These are phyloP conservation scores for Gari tellinella DNA, from an alignment of 2,888 invertebrate genomes.

Conservation along the genomic window DNA sequence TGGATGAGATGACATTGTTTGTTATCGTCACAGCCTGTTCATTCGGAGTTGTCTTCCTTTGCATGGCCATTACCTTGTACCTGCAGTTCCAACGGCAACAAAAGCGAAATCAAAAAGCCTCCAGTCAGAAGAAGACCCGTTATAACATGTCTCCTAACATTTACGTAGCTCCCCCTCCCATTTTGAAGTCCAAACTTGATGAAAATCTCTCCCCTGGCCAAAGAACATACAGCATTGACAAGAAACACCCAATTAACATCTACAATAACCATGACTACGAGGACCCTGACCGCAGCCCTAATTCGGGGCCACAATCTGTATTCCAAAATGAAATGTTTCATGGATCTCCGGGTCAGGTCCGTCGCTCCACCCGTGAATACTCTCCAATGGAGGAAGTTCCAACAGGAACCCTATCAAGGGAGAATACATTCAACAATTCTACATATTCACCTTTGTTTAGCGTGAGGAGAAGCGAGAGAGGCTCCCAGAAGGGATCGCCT, in stretches of 20 bases:
- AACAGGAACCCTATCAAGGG: constrained; percentile 44
- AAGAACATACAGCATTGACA: constrained; percentile 63
- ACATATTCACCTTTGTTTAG: constrained; percentile 50
- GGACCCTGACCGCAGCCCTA: constrained; percentile 55
- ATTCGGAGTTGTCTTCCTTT: constrained; percentile 77
- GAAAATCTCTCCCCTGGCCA: constrained; percentile 51
- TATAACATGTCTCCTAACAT: constrained; percentile 73
- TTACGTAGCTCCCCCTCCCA: constrained; percentile 71
- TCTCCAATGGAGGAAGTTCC: constrained; percentile 49
- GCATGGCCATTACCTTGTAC: constrained; percentile 76
- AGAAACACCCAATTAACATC: constrained; percentile 64
- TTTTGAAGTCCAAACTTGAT: constrained; percentile 66
- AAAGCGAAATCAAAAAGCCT: constrained; percentile 63
- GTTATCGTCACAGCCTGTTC: constrained; percentile 78
- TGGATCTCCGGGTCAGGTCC: constrained; percentile 30
- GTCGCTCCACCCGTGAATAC: constrained; percentile 29
- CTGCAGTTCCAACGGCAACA: constrained; percentile 76
- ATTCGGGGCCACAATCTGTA: constrained; percentile 12
- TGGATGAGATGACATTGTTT: constrained; percentile 78
- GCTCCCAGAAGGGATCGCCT: constrained; percentile 34
- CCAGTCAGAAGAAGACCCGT: constrained; percentile 61
- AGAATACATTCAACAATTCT: constrained; percentile 52
- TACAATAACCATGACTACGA: constrained; percentile 75
- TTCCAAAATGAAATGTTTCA: constrained; percentile 39
- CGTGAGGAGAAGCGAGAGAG: constrained; percentile 17